A percentile compares a stretch with the other conserved stretches of the same genome.
Conservation (phyloP, 1,140 invertebrate species). For the Acyrthosiphon pisum region DNA sequence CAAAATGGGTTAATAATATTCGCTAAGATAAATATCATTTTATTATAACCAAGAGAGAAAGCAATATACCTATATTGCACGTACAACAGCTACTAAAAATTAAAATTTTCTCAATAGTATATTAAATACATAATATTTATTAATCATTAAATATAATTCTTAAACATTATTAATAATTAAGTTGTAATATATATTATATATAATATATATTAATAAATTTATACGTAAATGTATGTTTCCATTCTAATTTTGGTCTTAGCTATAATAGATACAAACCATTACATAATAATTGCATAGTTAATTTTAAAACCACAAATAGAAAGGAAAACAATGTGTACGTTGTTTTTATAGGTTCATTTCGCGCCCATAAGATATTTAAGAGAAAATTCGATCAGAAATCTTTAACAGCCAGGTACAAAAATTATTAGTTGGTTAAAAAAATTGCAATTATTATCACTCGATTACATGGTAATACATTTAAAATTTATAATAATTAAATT, state of each 20-base stretch:
- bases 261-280: conserved; percentile 48
- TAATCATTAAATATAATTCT: conserved; percentile 51
- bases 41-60: conserved; percentile 54
- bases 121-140: conserved; percentile 50
- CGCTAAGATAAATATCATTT: conserved; percentile 55
- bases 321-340: conserved; percentile 39
- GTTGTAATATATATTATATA: conserved; percentile 31
- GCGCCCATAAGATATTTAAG: conserved; percentile 27
- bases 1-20: conserved; percentile 57
- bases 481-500: conserved; percentile 38
- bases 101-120: conserved; percentile 51
- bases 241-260: conserved; percentile 45
- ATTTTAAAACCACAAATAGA: conserved; percentile 51
- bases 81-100: conserved; percentile 56
- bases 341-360: neutral
- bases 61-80: conserved; percentile 57
- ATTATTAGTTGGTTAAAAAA: conserved; percentile 56
- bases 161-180: conserved; percentile 52
- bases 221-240: conserved; percentile 28
- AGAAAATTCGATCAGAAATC: conserved; percentile 54
- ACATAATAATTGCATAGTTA: conserved; percentile 49
- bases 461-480: conserved; percentile 53
- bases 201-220: conserved; percentile 22
- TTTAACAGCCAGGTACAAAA: conserved; percentile 56
- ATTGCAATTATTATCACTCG: conserved; percentile 49